Conservation (phyloP, 2,113 vertebrate species). For the Galbula dea region DNA sequence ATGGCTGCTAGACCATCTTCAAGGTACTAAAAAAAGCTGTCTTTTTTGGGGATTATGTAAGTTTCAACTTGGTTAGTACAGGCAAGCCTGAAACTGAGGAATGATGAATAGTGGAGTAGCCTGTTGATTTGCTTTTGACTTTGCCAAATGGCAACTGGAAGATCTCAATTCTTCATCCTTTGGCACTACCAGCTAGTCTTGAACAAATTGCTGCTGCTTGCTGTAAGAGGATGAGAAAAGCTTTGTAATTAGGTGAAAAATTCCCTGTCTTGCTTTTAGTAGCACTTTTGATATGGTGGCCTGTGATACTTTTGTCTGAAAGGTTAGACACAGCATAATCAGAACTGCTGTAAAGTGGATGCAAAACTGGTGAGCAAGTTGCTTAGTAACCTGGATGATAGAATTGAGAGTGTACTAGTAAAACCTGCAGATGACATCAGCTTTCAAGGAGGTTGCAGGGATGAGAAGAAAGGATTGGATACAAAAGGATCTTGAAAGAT, state of each 20-base stretch:
- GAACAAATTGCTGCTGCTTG: neutral
- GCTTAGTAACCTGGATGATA: neutral
- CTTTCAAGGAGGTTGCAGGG: neutral
- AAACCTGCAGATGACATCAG: neutral
- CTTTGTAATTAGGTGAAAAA: neutral
- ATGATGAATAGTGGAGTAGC: neutral
- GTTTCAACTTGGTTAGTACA: neutral
- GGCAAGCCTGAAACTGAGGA: neutral
- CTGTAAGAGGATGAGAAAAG: neutral
- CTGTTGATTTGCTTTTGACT: neutral
- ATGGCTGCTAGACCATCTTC: conserved; percentile 38
- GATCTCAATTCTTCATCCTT: neutral
- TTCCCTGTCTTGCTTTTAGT: neutral
- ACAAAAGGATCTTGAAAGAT: neutral
- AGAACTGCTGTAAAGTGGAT: neutral
- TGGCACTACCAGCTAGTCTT: neutral
- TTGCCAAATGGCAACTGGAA: neutral
- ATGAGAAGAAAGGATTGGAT: neutral
- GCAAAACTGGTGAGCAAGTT: neutral
- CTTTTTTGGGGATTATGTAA: neutral
- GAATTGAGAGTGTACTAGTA: neutral
- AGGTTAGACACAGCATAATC: neutral
- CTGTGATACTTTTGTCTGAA: neutral
- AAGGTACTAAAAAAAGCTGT: neutral
- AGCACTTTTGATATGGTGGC: neutral